phyloP scores from a whole-genome alignment of 2,797 vertebrate genomes.

The Catostomus latipinnis region DNA sequence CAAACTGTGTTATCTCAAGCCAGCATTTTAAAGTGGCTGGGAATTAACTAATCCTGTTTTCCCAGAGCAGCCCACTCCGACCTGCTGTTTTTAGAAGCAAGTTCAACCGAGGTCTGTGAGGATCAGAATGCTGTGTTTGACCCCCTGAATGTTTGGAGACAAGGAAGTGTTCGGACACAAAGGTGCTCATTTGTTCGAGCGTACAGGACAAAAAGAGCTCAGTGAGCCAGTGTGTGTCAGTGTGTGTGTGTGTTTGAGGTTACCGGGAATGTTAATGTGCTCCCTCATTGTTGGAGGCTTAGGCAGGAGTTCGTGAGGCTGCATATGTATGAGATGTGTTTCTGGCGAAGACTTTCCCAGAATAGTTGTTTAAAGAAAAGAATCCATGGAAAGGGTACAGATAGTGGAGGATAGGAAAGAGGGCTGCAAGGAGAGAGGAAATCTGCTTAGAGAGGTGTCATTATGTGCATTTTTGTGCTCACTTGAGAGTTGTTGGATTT shows the following conservation, averaged over 20 bases:
- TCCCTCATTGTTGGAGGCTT: slow-evolving; percentile 71
- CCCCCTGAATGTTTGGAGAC: slow-evolving; percentile 44
- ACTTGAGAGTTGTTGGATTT: slow-evolving; percentile 36
- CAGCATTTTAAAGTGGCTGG: slow-evolving; percentile 14
- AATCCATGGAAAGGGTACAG: slow-evolving; percentile 20
- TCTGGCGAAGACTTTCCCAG: slow-evolving; percentile 54
- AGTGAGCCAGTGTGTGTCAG: slow-evolving; percentile 54
- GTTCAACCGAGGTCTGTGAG: slow-evolving; percentile 32
- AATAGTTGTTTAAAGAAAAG: slow-evolving; percentile 65
- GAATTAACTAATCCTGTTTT: slow-evolving; percentile 41
- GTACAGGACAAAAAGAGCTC: slow-evolving; percentile 30
- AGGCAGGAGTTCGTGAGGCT: slow-evolving; percentile 70
- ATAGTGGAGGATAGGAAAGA: slow-evolving; percentile 9
- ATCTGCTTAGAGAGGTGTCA: slow-evolving; percentile 36
- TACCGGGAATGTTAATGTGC: slow-evolving; percentile 74
- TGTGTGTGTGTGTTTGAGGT: slow-evolving; percentile 53
- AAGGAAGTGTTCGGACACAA: slow-evolving; percentile 45
- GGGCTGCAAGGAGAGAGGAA: not conserved
- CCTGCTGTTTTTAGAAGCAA: slow-evolving; percentile 47
- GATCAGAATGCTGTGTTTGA: slow-evolving; percentile 43
- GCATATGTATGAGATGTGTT: slow-evolving; percentile 75
- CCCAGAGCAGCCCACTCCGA: slow-evolving; percentile 26
- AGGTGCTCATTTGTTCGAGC: slow-evolving; percentile 42
- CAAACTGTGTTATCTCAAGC: not conserved
- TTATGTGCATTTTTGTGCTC: slow-evolving; percentile 55